Percentiles rank a stretch among this genome's conserved stretches.
These are phyloP conservation scores for Orientallactaga bullata DNA, from an alignment of 2,113 vertebrate species.

Conservation along the genomic window DNA sequence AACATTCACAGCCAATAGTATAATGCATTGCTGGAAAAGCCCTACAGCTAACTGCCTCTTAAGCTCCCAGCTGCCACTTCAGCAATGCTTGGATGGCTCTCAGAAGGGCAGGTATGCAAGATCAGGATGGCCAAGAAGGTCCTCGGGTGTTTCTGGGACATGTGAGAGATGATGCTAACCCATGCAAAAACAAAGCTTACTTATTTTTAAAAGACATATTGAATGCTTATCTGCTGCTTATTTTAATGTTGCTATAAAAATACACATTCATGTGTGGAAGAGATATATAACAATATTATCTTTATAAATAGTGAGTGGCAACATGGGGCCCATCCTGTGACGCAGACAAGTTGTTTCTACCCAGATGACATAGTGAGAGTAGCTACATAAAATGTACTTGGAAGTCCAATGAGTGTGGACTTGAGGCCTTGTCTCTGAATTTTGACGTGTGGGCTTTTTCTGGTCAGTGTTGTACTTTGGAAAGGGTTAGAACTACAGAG, in stretches of 20 bases:
- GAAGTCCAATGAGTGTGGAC: not conserved
- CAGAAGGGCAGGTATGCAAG: not conserved
- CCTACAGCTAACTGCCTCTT: not conserved
- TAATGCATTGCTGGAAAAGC: not conserved
- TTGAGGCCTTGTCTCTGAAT: not conserved
- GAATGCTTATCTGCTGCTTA: not conserved
- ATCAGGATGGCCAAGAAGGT: no score
- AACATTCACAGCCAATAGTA: not conserved
- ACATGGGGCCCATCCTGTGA: not conserved
- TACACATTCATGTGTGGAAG: not conserved
- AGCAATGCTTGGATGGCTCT: not conserved
- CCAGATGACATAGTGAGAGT: not conserved
- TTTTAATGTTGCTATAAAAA: conserved; percentile 42
- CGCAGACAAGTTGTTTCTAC: not conserved
- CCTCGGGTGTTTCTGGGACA: not conserved
- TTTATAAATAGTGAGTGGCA: not conserved
- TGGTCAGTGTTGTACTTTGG: not conserved
- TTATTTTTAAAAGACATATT: not conserved
- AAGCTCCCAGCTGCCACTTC: not conserved
- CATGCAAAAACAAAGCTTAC: not conserved
- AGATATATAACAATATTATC: not conserved
- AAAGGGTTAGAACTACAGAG: not conserved
- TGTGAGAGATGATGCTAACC: not conserved
- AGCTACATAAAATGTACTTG: not conserved
- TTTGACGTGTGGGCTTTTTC: not conserved